Percentiles rank a stretch among this genome's conserved stretches.
Conservation (phyloP, 2,888 invertebrate genomes). For the Stictocephala bisonia region DNA sequence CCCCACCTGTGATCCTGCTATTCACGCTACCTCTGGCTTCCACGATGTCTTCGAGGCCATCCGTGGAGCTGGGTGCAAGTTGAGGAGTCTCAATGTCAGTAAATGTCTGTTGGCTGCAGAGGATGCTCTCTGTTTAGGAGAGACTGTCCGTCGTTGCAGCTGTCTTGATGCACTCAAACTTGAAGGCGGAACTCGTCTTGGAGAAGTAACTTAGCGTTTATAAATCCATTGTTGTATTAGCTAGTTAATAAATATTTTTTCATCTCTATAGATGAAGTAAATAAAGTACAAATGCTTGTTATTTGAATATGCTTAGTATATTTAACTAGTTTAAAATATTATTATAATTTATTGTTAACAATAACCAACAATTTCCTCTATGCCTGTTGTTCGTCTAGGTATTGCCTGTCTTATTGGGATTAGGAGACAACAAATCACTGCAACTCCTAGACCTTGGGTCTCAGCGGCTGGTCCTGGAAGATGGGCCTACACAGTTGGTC, state of each 20-base stretch:
- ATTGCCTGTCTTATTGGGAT: conserved; percentile 68
- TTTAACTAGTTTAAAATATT: no score
- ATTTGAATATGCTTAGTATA: no score
- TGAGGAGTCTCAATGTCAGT: conserved; percentile 69
- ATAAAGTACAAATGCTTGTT: no score
- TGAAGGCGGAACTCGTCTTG: conserved; percentile 68
- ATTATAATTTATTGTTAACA: no score
- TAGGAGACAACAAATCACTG: conserved; percentile 68
- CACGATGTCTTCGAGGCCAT: conserved; percentile 66
- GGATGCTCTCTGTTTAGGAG: conserved; percentile 69
- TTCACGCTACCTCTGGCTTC: conserved; percentile 58
- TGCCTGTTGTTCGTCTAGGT: conserved; percentile 60
- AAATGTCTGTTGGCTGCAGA: conserved; percentile 69
- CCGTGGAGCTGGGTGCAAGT: conserved; percentile 67
- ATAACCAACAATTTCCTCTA: no score
- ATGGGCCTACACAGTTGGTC: conserved; percentile 66
- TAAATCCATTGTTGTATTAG: no score
- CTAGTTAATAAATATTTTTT: no score
- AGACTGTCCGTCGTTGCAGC: conserved; percentile 67
- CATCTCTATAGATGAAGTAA: no score
- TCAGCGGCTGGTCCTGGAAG: conserved; percentile 68
- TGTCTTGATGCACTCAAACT: conserved; percentile 68
- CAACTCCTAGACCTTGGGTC: conserved; percentile 70
- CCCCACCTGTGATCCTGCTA: conserved; percentile 64
- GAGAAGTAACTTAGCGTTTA: conserved; percentile 64